phyloP scores from a whole-genome alignment of 2,888 invertebrate species.

The Bugulina stolonifera region DNA sequence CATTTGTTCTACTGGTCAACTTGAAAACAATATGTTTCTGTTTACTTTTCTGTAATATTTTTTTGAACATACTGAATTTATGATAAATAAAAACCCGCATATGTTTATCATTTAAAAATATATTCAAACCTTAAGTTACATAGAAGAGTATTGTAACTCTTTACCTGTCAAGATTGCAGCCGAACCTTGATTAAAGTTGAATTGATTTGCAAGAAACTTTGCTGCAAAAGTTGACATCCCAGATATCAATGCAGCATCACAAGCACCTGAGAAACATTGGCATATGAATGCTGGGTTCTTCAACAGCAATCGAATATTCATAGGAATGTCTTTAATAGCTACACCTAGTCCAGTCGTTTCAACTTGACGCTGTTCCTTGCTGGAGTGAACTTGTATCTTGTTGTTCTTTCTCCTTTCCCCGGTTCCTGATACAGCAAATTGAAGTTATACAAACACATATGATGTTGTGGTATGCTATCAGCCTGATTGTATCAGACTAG shows the following conservation, averaged over 20 bases:
- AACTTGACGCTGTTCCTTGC: not conserved
- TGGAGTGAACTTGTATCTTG: not conserved
- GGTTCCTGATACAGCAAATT: too few relatives aligned
- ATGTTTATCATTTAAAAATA: too few relatives aligned
- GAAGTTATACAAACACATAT: too few relatives aligned
- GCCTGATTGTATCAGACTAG: too few relatives aligned
- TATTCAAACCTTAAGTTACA: too few relatives aligned
- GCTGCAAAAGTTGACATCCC: conserved; percentile 68
- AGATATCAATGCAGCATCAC: conserved; percentile 58
- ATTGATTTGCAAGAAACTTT: conserved; percentile 71
- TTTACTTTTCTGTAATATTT: too few relatives aligned
- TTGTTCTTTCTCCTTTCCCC: not conserved
- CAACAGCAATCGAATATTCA: conserved; percentile 39
- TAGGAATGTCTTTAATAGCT: conserved; percentile 36
- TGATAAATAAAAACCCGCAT: too few relatives aligned
- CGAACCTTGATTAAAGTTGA: conserved; percentile 62
- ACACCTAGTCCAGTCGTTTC: conserved; percentile 36
- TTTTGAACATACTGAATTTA: too few relatives aligned
- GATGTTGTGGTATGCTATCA: too few relatives aligned
- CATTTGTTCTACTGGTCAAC: too few relatives aligned
- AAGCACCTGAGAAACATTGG: conserved; percentile 63
- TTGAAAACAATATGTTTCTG: too few relatives aligned
- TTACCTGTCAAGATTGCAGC: conserved; percentile 67
- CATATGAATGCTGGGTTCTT: conserved; percentile 53
- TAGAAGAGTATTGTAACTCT: too few relatives aligned